Evolutionary conservation across 2,888 invertebrate species (phyloP).

Genomic region (Spatulosminthurus flaviceps): DNA sequence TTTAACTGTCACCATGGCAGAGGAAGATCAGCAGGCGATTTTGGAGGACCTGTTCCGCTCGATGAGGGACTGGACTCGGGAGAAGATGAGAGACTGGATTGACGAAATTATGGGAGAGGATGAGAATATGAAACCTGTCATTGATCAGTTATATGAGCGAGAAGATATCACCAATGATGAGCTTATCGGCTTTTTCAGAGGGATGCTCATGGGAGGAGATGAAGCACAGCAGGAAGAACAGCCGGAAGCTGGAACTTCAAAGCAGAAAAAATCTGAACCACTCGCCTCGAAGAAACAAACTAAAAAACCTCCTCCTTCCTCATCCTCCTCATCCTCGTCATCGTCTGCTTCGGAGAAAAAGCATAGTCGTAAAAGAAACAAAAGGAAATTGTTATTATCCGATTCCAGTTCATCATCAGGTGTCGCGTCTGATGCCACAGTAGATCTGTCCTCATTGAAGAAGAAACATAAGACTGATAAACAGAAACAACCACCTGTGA

Average conservation of each 20-base stretch:
- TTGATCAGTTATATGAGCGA: slow-evolving; percentile 29
- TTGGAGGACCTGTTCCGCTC: not conserved
- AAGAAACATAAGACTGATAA: not conserved
- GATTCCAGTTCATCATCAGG: not conserved
- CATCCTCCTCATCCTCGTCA: not conserved
- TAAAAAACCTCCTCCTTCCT: not conserved
- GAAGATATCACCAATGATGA: not conserved
- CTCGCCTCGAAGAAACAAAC: not conserved
- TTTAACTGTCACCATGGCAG: slow-evolving; percentile 27
- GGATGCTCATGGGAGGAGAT: not conserved
- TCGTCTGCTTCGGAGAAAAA: not conserved
- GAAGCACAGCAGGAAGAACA: not conserved
- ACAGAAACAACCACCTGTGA: not conserved
- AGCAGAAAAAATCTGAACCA: not conserved
- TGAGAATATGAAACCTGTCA: slow-evolving; percentile 43
- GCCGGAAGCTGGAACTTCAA: not conserved
- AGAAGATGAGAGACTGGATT: not conserved
- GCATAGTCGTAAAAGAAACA: not conserved
- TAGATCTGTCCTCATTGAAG: not conserved
- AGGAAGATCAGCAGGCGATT: slow-evolving; percentile 31
- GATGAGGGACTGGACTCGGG: not conserved
- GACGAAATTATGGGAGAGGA: slow-evolving; percentile 42
- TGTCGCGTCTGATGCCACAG: not conserved
- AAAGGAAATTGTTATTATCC: slow-evolving; percentile 6
- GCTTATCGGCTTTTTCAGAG: not conserved